Conservation (phyloP, 2,113 vertebrate species). For the Pipra filicauda region DNA sequence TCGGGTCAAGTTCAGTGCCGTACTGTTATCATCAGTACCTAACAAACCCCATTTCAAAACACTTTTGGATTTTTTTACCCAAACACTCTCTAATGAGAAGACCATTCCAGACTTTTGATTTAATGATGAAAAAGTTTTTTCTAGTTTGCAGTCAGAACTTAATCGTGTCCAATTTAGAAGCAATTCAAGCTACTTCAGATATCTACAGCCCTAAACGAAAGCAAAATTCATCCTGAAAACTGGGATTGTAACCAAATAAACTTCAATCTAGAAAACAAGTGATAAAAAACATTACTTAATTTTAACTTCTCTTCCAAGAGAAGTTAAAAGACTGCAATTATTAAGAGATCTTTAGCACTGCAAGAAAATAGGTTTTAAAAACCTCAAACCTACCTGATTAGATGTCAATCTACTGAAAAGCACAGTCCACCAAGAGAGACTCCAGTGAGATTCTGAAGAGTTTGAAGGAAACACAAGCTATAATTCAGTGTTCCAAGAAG, state of each 20-base stretch:
- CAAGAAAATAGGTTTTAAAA: background rate
- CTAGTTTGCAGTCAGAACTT: background rate
- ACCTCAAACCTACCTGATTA: background rate
- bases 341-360: background rate
- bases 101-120: background rate
- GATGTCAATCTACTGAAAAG: background rate
- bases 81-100: background rate
- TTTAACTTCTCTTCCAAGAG: background rate
- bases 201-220: background rate
- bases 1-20: background rate
- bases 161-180: background rate
- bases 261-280: background rate
- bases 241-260: background rate
- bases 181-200: background rate
- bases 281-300: background rate
- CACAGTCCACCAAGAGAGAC: background rate
- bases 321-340: background rate
- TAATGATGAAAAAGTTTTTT: background rate
- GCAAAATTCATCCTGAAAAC: background rate
- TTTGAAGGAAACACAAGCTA: background rate
- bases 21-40: background rate
- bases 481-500: background rate
- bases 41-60: background rate
- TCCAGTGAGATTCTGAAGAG: background rate
- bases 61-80: background rate